Percentiles rank a stretch among this genome's conserved stretches.
Evolutionary conservation across 2,113 vertebrate species (phyloP).

Genomic region (Leptodactylus fuscus): DNA sequence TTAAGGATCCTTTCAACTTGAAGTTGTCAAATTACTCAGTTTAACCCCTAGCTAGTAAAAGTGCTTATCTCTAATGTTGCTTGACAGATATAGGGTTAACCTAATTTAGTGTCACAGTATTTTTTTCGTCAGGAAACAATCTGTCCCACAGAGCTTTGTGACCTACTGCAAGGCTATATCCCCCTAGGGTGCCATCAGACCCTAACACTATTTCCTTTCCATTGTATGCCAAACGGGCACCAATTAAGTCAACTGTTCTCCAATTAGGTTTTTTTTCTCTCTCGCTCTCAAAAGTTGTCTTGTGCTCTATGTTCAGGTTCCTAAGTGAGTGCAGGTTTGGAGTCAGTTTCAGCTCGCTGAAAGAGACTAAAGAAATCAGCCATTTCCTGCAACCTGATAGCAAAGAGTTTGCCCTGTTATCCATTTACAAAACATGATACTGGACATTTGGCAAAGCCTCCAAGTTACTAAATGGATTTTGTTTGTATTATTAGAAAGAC

Average conservation of each 20-base stretch:
- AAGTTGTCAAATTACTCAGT: constrained; percentile 71
- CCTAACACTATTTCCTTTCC: constrained; percentile 86
- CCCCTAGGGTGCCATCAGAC: constrained; percentile 88
- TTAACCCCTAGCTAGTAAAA: constrained; percentile 77
- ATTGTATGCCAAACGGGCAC: constrained; percentile 97
- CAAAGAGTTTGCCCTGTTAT: constrained; percentile 86
- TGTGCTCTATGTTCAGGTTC: constrained; percentile 84
- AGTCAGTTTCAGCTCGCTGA: constrained; percentile 85
- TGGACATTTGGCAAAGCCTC: constrained; percentile 75
- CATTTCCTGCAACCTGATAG: constrained; percentile 94
- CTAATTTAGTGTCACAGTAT: constrained; percentile 84
- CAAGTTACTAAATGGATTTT: constrained; percentile 65
- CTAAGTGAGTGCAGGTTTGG: constrained; percentile 80
- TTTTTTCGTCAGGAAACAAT: constrained; percentile 89
- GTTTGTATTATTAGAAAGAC: constrained; percentile 65
- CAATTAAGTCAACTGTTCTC: constrained; percentile 98
- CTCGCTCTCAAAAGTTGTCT: constrained; percentile 76
- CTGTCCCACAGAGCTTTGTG: constrained; percentile 84
- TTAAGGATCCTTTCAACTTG: constrained; percentile 11
- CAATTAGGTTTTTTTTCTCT: constrained; percentile 92
- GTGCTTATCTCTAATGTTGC: constrained; percentile 78
- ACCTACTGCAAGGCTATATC: constrained; percentile 92
- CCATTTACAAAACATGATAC: constrained; percentile 86
- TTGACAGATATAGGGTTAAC: constrained; percentile 84
- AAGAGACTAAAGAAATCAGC: constrained; percentile 78